phyloP scores from a whole-genome alignment of 2,113 vertebrate genomes.

The Heptranchias perlo region DNA sequence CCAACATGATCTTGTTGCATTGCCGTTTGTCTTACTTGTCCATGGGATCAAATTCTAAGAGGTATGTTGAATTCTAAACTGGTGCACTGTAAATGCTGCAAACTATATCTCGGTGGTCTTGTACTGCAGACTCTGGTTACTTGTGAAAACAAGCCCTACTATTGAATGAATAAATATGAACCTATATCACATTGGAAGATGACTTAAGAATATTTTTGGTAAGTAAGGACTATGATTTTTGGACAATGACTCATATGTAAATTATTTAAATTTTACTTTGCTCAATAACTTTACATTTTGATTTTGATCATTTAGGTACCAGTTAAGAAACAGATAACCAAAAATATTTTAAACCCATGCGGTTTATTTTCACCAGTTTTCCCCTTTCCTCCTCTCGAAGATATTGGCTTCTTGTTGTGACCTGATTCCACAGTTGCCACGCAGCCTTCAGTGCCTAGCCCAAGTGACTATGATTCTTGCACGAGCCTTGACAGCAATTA shows the following conservation, averaged over 20 bases:
- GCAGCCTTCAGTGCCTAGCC: no score
- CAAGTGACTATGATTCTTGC: not conserved
- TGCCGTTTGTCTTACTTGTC: not conserved
- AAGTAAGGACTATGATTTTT: not conserved
- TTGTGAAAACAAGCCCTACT: not conserved
- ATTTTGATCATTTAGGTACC: not conserved
- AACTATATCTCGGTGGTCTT: not conserved
- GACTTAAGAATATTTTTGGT: not conserved
- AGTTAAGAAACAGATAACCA: not conserved
- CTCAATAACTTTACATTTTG: not conserved
- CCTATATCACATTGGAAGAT: not conserved
- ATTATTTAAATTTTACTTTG: not conserved
- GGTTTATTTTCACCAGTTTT: not conserved
- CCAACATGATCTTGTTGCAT: not conserved
- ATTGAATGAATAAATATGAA: not conserved
- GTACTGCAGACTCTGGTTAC: not conserved
- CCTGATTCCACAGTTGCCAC: not conserved
- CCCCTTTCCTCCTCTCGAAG: not conserved
- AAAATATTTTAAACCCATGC: not conserved
- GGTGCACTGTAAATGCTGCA: constrained; percentile 2
- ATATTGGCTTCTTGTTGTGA: not conserved
- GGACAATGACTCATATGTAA: not conserved
- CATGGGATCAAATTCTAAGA: not conserved
- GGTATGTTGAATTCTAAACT: not conserved
- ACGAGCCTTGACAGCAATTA: not conserved